Conservation (phyloP, 1,140 invertebrate species). For the Oedothorax gibbosus region DNA sequence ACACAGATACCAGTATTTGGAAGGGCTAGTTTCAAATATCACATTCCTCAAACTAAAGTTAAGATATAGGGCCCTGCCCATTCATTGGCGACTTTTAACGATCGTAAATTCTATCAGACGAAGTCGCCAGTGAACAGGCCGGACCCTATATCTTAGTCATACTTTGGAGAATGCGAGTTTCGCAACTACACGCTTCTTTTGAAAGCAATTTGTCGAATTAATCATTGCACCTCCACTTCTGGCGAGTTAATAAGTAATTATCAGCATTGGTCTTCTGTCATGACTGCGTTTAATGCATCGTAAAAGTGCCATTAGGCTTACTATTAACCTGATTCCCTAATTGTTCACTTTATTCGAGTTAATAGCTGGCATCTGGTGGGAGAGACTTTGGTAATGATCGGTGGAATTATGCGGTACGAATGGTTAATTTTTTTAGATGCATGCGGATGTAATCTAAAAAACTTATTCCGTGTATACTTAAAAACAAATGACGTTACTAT, state of each 20-base stretch:
- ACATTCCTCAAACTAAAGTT: no score
- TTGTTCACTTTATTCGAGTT: background rate
- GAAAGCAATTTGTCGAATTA: slow-evolving; percentile 1
- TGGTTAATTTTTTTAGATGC: no score
- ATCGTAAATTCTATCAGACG: no score
- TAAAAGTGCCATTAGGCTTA: slow-evolving; percentile 12
- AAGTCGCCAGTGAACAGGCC: no score
- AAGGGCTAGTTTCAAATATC: no score
- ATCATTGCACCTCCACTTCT: background rate
- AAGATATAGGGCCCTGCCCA: no score
- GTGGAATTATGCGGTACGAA: background rate
- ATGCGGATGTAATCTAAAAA: no score
- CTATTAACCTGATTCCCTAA: slow-evolving; percentile 24
- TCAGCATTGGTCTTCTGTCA: background rate
- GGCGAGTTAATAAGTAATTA: slow-evolving; percentile 6
- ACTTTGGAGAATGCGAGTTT: no score
- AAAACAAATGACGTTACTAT: background rate
- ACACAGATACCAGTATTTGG: no score
- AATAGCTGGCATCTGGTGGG: background rate
- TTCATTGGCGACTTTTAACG: no score
- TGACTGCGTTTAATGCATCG: slow-evolving; percentile 6
- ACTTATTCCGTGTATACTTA: background rate
- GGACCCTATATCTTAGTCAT: no score
- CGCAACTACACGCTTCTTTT: no score
- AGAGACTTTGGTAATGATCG: background rate